Conservation (phyloP, 2,797 vertebrate genomes). For the Enoplosus armatus region DNA sequence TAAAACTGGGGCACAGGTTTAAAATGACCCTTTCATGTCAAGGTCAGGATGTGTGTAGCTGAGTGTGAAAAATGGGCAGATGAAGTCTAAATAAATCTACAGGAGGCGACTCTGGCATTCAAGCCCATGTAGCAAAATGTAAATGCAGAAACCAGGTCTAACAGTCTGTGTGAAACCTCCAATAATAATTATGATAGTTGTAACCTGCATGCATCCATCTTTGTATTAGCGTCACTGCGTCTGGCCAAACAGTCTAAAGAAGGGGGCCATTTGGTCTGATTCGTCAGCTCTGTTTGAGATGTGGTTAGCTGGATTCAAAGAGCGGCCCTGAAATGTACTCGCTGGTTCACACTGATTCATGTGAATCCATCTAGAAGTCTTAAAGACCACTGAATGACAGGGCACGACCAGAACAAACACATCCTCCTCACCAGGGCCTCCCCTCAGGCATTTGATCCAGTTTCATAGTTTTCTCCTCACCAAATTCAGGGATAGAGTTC, state of each 20-base stretch:
- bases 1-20: too few relatives aligned
- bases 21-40: too few relatives aligned
- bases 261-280: constrained; percentile 29
- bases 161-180: constrained; percentile 61
- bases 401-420: background rate
- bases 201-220: constrained; percentile 58
- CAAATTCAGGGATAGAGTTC: background rate
- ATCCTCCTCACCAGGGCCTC: constrained; percentile 8
- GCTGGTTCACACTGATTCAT: constrained; percentile 7
- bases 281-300: constrained; percentile 41
- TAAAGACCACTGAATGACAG: constrained; percentile 18
- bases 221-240: constrained; percentile 40
- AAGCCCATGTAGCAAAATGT: constrained; percentile 41
- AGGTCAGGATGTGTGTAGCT: background rate
- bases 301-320: constrained; percentile 28
- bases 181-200: constrained; percentile 60
- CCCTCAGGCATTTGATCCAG: background rate
- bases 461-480: constrained; percentile 2
- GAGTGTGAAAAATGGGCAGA: constrained; percentile 21
- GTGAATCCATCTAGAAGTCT: constrained; percentile 26
- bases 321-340: background rate
- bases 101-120: constrained; percentile 27
- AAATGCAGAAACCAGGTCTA: constrained; percentile 49
- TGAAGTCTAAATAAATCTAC: constrained; percentile 38
- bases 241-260: constrained; percentile 45